Conservation (phyloP, 2,113 vertebrate genomes). For the Muntiacus reevesi region DNA sequence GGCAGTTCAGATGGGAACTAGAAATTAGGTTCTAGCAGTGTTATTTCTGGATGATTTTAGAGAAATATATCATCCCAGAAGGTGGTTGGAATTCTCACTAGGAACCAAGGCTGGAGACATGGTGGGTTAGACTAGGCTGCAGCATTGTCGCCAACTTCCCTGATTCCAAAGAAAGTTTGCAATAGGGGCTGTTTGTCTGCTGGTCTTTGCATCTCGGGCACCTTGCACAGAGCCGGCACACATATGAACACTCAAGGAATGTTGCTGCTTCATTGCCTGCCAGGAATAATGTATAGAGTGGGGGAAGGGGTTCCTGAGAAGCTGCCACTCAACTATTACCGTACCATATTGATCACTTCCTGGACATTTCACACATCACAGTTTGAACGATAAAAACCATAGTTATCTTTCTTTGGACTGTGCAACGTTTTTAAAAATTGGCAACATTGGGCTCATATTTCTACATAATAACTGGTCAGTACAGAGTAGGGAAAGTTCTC, state of each 20-base stretch:
- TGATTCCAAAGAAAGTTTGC: neutral
- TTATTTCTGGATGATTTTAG: neutral
- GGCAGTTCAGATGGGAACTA: neutral
- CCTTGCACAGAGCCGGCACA: neutral
- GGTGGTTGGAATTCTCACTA: no score
- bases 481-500: neutral
- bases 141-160: neutral
- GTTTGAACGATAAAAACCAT: neutral
- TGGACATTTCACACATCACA: neutral
- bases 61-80: neutral
- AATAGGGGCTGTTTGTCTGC: neutral
- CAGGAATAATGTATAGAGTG: neutral
- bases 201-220: neutral
- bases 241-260: no score
- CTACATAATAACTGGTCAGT: neutral
- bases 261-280: neutral
- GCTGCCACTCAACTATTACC: neutral
- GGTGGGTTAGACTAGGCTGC: neutral
- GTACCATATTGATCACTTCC: neutral
- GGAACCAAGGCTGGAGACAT: neutral
- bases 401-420: neutral
- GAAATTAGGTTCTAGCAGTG: neutral
- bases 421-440: neutral
- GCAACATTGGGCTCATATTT: neutral
- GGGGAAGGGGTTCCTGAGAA: neutral